Base-by-base conservation (phyloP, 2,113 vertebrate species). In the Zapus hudsonius region DNA sequence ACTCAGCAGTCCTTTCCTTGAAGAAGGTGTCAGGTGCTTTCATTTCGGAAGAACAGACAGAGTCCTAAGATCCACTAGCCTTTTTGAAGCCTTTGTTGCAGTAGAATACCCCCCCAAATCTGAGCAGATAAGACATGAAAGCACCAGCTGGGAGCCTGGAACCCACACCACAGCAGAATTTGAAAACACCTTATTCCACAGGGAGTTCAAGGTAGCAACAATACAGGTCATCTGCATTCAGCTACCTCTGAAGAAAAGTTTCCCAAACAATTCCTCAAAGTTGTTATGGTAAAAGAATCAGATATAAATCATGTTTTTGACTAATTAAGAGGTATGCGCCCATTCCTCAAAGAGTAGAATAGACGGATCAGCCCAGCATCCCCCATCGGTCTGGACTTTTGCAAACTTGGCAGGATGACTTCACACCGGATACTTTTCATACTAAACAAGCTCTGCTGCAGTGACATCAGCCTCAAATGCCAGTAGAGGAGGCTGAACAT, bases 111-210 rank as follows among this genome's bases (percentile, higher is more conserved):
- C 11, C 79, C 70, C 33, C 69, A 52, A n/a, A 19, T 55, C 38
- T 52, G 52, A 52, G 55, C 1, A 89, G 38, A 72, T 11, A 63
- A 40, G 3, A 59, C 44, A 6, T 64, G 47, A 70, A n/a, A 73
- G 29, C 73, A 61, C 61, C 10, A 36, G 29, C 4, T 16, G 2
- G 64, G 10, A 64, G 5, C 11, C 11, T 22, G 33, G 27, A 85
- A 61, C 42, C 19, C 74, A 61, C 27, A 59, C 19, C 74, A 61
- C 27, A 59, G n/a, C 36, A 81, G 76, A 73, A 88, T 82, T 31
- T 42, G 22, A 75, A 93, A 94, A 79, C 59, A 74, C 7, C 80
- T 31, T 16, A 66, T 74, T 74, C 22, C 38, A 87, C n/a, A 92
- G 42, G 61, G 20, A 64, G 73, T 61, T 76, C 31, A 47, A n/a